A percentile compares a stretch with the other conserved stretches of the same genome.
phyloP scores from a whole-genome alignment of 2,888 invertebrate genomes.

The Euplagia quadripunctaria region DNA sequence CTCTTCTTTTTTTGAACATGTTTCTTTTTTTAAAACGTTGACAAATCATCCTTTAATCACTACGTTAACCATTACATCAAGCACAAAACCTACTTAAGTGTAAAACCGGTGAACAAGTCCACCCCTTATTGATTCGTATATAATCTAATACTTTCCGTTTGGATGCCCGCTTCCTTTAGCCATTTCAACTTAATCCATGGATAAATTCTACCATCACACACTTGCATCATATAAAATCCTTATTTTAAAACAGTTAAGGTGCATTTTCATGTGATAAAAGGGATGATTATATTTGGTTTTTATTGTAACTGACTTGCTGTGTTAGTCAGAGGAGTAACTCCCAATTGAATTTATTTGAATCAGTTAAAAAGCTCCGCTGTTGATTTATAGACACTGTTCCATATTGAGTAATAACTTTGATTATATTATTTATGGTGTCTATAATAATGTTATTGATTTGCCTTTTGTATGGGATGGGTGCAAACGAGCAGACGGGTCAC shows the following conservation, averaged over 20 bases:
- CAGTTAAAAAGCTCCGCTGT: conserved; percentile 40
- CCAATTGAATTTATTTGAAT: conserved; percentile 53
- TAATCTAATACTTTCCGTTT: conserved; percentile 65
- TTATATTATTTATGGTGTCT: conserved; percentile 10
- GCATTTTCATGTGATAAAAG: conserved; percentile 13
- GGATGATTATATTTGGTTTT: conserved; percentile 14
- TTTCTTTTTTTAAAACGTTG: neutral
- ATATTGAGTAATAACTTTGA: conserved; percentile 18
- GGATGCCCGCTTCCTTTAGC: conserved; percentile 48
- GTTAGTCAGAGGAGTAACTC: conserved; percentile 49
- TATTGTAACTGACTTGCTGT: conserved; percentile 38
- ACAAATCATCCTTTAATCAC: conserved; percentile 27
- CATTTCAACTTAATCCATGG: conserved; percentile 47
- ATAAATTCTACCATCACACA: conserved; percentile 24
- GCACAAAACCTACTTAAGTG: conserved; percentile 47
- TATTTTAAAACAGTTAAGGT: neutral
- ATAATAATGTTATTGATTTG: conserved; percentile 16
- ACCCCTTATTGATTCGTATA: conserved; percentile 59
- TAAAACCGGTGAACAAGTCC: conserved; percentile 44
- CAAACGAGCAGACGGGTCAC: too few relatives aligned
- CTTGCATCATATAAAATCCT: neutral
- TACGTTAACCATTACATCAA: conserved; percentile 38
- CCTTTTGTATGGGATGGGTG: too few relatives aligned
- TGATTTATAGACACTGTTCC: conserved; percentile 36
- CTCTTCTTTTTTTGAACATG: neutral